Evolutionary conservation across 2,113 vertebrate genomes (phyloP).

Genomic region (Rhea americana): DNA sequence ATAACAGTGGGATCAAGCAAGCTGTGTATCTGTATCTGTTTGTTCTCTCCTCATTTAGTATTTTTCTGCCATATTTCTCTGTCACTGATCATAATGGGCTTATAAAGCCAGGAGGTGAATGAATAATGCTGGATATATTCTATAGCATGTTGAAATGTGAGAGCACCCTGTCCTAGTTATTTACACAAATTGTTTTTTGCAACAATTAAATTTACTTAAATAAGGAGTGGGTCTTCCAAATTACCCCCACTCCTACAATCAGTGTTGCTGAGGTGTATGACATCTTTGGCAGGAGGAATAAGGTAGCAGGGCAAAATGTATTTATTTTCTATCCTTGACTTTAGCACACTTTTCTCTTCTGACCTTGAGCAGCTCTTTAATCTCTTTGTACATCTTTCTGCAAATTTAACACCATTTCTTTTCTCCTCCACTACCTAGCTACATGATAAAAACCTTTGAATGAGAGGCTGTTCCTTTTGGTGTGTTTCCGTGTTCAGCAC

Average conservation of each 20-base stretch:
- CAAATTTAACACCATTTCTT: background rate
- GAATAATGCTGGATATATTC: background rate
- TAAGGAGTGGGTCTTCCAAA: constrained; percentile 6
- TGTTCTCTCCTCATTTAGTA: background rate
- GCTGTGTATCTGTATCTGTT: background rate
- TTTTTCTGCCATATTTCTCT: background rate
- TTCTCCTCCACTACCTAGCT: background rate
- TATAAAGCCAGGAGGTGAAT: background rate
- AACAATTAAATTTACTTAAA: background rate
- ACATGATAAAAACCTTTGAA: background rate
- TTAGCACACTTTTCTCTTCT: background rate
- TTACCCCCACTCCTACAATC: background rate
- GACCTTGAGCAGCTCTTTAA: background rate
- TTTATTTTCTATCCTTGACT: background rate
- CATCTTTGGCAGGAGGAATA: background rate
- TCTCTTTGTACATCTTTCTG: background rate
- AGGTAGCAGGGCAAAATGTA: background rate
- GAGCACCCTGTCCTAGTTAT: background rate
- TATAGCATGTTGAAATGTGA: background rate
- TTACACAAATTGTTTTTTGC: background rate
- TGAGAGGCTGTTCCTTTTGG: background rate
- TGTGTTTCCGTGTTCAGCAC: background rate
- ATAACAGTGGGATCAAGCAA: background rate
- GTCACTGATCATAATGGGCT: background rate
- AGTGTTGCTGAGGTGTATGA: background rate